phyloP scores from a whole-genome alignment of 2,888 invertebrate genomes.

The Agonum fuliginosum region DNA sequence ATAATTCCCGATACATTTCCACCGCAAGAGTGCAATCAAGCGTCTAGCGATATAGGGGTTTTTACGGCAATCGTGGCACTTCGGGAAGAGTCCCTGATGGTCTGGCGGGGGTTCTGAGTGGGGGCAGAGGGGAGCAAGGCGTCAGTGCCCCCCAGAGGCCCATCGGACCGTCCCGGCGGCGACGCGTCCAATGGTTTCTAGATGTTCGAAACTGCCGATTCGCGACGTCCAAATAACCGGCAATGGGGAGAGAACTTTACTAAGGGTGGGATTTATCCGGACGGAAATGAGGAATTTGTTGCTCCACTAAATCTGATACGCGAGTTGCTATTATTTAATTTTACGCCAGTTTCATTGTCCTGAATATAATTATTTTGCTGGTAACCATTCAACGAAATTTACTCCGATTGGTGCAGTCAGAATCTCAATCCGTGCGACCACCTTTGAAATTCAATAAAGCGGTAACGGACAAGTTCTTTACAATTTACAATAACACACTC shows the following conservation, averaged over 20 bases:
- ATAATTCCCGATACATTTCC: neutral
- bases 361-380: too few relatives aligned
- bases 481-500: too few relatives aligned
- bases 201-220: conserved; percentile 50
- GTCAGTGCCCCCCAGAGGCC: conserved; percentile 40
- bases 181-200: conserved; percentile 46
- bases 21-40: conserved; percentile 55
- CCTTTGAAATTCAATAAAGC: too few relatives aligned
- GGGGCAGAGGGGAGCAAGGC: conserved; percentile 4
- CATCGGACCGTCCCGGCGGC: conserved; percentile 47
- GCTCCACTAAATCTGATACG: neutral
- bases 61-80: conserved; percentile 54
- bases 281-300: too few relatives aligned
- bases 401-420: too few relatives aligned
- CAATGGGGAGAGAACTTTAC: neutral
- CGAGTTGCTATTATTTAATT: neutral
- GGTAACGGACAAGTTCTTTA: too few relatives aligned
- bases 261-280: too few relatives aligned
- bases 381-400: too few relatives aligned
- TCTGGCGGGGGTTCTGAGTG: neutral
- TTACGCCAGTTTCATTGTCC: too few relatives aligned
- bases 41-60: conserved; percentile 51
- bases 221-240: conserved; percentile 35
- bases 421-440: too few relatives aligned
- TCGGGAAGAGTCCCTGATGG: conserved; percentile 36